Conservation (phyloP, 2,113 vertebrate species). For the Xiphophorus couchianus region DNA sequence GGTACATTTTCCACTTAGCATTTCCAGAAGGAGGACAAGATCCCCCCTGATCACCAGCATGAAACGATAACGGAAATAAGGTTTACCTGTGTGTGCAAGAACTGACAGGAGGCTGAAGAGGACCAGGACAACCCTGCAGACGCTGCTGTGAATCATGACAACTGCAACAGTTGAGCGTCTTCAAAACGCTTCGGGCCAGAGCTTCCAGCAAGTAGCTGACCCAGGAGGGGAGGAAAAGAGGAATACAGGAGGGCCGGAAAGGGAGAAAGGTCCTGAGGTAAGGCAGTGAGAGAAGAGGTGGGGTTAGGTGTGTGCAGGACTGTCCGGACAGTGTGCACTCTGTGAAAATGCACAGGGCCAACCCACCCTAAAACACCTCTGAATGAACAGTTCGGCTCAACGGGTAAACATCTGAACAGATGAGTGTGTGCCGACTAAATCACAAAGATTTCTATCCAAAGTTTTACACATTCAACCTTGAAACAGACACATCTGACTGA, state of each 20-base stretch:
- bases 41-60: not conserved
- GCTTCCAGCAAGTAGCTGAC: conserved; percentile 36
- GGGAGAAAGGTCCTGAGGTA: conserved; percentile 43
- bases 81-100: conserved; percentile 76
- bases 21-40: not conserved
- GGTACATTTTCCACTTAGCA: not conserved
- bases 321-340: conserved; percentile 76
- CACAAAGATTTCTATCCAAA: not conserved
- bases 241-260: conserved; percentile 31
- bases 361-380: conserved; percentile 46
- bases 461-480: not conserved
- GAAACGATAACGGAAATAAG: not conserved
- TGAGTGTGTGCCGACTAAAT: conserved; percentile 24
- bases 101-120: conserved; percentile 69
- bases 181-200: conserved; percentile 42
- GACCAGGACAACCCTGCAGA: conserved; percentile 61
- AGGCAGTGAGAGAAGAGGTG: conserved; percentile 55
- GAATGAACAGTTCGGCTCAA: not conserved
- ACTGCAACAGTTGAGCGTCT: conserved; percentile 33
- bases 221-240: conserved; percentile 35
- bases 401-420: not conserved
- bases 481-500: not conserved
- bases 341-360: conserved; percentile 71
- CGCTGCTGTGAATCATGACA: conserved; percentile 71
- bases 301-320: conserved; percentile 55